Conservation (phyloP, 2,797 vertebrate genomes). For the Echiichthys vipera region DNA sequence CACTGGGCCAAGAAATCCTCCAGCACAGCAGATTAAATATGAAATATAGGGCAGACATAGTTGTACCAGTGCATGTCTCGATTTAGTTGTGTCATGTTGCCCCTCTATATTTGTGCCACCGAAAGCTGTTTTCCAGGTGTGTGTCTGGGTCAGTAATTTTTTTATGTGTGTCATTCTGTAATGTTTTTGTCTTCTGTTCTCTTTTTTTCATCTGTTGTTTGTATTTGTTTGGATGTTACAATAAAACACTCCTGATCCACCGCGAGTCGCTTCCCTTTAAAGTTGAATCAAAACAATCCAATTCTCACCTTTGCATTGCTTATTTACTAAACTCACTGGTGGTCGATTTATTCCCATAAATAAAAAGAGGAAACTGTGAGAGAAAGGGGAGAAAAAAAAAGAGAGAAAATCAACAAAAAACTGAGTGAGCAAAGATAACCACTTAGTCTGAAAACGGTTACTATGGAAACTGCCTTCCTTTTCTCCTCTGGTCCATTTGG, state of each 20-base stretch:
- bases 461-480: conserved; percentile 79
- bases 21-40: conserved; percentile 81
- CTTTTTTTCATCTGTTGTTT: not conserved
- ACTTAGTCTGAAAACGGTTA: conserved; percentile 74
- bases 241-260: conserved; percentile 9
- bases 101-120: conserved; percentile 20
- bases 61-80: conserved; percentile 45
- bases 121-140: conserved; percentile 18
- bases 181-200: not conserved
- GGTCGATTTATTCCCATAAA: conserved; percentile 29
- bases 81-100: conserved; percentile 30
- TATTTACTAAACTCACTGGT: conserved; percentile 31
- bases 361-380: conserved; percentile 31
- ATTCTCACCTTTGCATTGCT: conserved; percentile 22
- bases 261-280: conserved; percentile 1
- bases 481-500: conserved; percentile 56
- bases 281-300: conserved; percentile 30
- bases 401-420: conserved; percentile 55
- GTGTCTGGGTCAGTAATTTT: conserved; percentile 19
- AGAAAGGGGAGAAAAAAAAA: conserved; percentile 26
- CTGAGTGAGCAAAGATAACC: conserved; percentile 56
- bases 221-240: not conserved
- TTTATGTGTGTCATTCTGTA: conserved; percentile 8
- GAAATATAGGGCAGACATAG: conserved; percentile 83
- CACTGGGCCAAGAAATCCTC: conserved; percentile 79